Evolutionary conservation across 2,113 vertebrate species (phyloP).

Genomic region (Cichladusa arquata): DNA sequence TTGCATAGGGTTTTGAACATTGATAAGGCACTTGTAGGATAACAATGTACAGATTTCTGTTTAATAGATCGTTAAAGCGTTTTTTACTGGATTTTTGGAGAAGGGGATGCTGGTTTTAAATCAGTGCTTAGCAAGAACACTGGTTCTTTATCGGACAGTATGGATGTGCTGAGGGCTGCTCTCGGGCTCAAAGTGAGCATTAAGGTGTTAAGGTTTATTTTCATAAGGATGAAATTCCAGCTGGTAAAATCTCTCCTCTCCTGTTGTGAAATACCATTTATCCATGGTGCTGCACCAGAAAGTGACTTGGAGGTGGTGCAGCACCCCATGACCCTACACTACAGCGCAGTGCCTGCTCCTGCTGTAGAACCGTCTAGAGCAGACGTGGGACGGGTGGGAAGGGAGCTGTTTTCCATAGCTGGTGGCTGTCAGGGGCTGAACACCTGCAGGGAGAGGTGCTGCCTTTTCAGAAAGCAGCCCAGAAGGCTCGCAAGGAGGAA

Average conservation of each 20-base stretch:
- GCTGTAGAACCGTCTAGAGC: not conserved
- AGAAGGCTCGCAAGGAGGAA: not conserved
- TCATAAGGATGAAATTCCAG: not conserved
- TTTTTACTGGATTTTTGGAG: not conserved
- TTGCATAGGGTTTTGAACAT: not conserved
- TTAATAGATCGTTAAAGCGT: not conserved
- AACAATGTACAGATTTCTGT: not conserved
- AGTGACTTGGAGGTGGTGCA: not conserved
- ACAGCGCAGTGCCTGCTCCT: not conserved
- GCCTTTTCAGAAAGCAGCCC: not conserved
- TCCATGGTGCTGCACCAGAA: accelerated
- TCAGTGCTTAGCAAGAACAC: not conserved
- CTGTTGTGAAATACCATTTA: not conserved
- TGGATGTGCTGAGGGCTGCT: not conserved
- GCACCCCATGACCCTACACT: no score
- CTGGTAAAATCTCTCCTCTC: not conserved
- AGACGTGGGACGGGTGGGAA: not conserved
- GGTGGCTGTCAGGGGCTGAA: not conserved
- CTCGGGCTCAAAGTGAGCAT: not conserved
- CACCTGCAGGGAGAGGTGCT: accelerated
- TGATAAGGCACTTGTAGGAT: not conserved
- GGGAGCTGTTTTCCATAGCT: accelerated
- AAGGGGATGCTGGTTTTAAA: not conserved
- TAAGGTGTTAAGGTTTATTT: not conserved
- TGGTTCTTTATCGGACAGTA: not conserved